Percentiles rank a stretch among this genome's conserved stretches.
Evolutionary conservation across 2,113 vertebrate species (phyloP).

Genomic region (Odobenus rosmarus): DNA sequence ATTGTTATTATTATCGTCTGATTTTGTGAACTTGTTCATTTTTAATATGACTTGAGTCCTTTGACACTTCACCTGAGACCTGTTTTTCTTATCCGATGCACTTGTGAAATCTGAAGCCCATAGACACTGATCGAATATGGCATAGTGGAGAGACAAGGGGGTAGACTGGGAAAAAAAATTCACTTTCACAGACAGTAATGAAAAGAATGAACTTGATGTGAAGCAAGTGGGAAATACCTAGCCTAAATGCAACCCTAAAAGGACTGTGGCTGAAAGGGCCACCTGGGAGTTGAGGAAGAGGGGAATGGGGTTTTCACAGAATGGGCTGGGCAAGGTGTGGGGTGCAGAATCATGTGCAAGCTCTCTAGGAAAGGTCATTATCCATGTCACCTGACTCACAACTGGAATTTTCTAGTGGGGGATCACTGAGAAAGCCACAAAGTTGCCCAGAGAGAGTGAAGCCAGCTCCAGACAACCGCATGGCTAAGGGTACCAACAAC

Average conservation of each 20-base stretch:
- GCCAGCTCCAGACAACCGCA: neutral
- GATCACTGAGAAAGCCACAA: neutral
- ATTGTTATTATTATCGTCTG: neutral
- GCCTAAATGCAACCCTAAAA: neutral
- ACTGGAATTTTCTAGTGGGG: neutral
- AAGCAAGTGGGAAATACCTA: neutral
- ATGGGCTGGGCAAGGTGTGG: fast-evolving
- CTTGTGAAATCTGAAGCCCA: neutral
- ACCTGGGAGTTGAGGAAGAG: fast-evolving
- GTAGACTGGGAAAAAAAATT: neutral
- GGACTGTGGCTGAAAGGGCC: neutral
- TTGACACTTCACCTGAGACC: neutral
- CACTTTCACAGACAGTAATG: neutral
- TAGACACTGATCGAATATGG: neutral
- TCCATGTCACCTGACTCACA: neutral
- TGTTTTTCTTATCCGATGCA: neutral
- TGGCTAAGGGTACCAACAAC: fast-evolving
- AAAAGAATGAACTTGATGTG: neutral
- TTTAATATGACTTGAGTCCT: neutral
- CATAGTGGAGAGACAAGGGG: neutral
- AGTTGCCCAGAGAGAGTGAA: neutral
- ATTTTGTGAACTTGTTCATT: neutral
- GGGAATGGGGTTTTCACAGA: neutral
- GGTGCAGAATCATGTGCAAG: fast-evolving
- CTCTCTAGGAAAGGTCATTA: neutral